A percentile compares a stretch with the other conserved stretches of the same genome.
Conservation (phyloP, 2,113 vertebrate genomes). For the Gopherus flavomarginatus region DNA sequence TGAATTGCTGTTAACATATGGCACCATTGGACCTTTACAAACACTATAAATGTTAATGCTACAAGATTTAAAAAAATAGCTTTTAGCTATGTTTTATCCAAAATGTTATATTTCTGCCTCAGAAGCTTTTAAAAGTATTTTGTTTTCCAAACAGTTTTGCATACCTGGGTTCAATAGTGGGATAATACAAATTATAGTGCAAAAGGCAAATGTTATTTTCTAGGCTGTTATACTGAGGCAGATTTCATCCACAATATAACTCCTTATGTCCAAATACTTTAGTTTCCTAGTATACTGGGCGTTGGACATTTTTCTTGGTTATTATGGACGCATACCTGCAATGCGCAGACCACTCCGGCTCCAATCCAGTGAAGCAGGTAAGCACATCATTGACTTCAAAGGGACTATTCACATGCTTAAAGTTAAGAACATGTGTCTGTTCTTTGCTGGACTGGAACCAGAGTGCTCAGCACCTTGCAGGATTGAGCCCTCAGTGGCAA, state of each 20-base stretch:
- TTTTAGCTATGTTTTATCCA: background rate
- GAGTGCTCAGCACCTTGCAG: background rate
- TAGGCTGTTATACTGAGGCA: background rate
- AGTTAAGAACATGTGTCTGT: background rate
- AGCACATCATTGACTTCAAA: background rate
- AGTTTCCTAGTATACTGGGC: background rate
- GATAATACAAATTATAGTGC: background rate
- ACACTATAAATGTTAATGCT: background rate
- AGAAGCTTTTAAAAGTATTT: background rate
- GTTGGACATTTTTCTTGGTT: background rate
- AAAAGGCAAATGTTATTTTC: background rate
- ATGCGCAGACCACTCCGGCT: background rate
- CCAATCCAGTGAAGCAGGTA: background rate
- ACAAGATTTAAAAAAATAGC: background rate
- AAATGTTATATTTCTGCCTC: background rate
- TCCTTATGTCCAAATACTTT: background rate
- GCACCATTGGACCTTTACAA: background rate
- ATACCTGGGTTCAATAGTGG: background rate
- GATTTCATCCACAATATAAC: background rate
- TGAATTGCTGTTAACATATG: constrained; percentile 6
- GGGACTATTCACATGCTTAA: background rate
- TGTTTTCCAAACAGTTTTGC: background rate
- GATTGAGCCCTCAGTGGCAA: background rate
- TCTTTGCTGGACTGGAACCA: background rate
- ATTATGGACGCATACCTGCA: background rate